phyloP scores from a whole-genome alignment of 2,888 invertebrate genomes.

The Erebia palarica region DNA sequence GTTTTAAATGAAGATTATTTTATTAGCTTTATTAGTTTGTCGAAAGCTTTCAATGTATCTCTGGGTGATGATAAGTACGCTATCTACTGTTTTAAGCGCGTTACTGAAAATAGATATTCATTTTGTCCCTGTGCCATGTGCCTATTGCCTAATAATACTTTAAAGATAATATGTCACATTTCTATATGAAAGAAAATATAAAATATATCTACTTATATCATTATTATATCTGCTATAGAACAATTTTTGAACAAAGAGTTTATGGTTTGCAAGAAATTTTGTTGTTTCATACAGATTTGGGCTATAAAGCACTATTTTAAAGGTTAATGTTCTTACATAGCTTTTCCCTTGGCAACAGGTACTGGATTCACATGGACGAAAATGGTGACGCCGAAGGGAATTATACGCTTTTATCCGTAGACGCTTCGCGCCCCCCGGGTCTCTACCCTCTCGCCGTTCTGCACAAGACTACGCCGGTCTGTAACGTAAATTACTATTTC shows the following conservation, averaged over 20 bases:
- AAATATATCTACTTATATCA: too few species aligned
- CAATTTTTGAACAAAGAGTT: too few species aligned
- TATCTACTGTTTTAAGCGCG: too few species aligned
- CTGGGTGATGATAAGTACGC: background rate
- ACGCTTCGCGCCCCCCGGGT: conserved; percentile 83
- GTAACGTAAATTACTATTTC: conserved; percentile 27
- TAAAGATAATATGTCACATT: too few species aligned
- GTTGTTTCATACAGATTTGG: too few species aligned
- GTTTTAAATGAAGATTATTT: conserved; percentile 5
- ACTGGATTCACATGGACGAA: conserved; percentile 95
- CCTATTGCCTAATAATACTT: too few species aligned
- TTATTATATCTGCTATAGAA: too few species aligned
- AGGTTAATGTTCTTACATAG: background rate
- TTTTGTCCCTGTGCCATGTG: too few species aligned
- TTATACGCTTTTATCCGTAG: conserved; percentile 90
- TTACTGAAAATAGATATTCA: too few species aligned
- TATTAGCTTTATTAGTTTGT: background rate
- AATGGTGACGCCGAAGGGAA: conserved; percentile 97
- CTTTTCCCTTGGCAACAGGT: conserved; percentile 76
- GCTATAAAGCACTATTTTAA: too few species aligned
- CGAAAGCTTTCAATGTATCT: conserved; percentile 1
- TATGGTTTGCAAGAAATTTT: too few species aligned
- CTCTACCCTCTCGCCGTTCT: conserved; percentile 89
- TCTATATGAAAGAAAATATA: too few species aligned
- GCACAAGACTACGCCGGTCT: conserved; percentile 89